These are phyloP conservation scores for Ptilodon capucinus DNA, from an alignment of 2,888 invertebrate genomes.

Conservation along the genomic window DNA sequence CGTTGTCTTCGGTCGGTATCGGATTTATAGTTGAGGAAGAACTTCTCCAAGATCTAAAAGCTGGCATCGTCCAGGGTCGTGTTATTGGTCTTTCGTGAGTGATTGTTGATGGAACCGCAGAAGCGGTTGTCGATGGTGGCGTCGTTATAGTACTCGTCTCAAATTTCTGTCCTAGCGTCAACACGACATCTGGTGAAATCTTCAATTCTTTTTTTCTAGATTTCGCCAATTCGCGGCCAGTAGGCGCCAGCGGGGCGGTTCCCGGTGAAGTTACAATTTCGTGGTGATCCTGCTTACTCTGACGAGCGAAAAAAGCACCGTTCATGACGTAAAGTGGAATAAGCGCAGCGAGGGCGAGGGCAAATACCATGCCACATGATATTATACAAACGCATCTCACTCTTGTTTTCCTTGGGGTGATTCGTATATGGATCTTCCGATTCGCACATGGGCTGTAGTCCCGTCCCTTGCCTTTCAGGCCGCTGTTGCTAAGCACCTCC, in stretches of 20 bases:
- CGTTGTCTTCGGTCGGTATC: slow-evolving; percentile 57
- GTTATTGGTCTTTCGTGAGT: slow-evolving; percentile 54
- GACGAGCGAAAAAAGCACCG: slow-evolving; percentile 52
- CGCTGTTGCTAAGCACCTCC: slow-evolving; percentile 84
- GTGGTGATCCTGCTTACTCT: slow-evolving; percentile 47
- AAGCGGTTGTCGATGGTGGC: slow-evolving; percentile 44
- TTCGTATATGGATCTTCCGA: slow-evolving; percentile 68
- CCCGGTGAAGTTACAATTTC: slow-evolving; percentile 35
- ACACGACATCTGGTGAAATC: slow-evolving; percentile 50
- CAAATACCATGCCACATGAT: slow-evolving; percentile 59
- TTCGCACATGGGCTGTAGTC: slow-evolving; percentile 79
- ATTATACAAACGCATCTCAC: slow-evolving; percentile 66
- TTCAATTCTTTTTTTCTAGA: slow-evolving; percentile 71
- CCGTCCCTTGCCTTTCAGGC: slow-evolving; percentile 79
- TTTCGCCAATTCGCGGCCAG: slow-evolving; percentile 57
- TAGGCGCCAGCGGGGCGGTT: slow-evolving; percentile 49
- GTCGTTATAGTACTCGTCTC: slow-evolving; percentile 48
- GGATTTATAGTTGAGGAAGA: slow-evolving; percentile 58
- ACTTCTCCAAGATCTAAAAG: slow-evolving; percentile 71
- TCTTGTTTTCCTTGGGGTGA: slow-evolving; percentile 61
- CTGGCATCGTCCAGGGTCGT: slow-evolving; percentile 81
- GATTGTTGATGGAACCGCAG: slow-evolving; percentile 39
- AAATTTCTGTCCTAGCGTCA: slow-evolving; percentile 48
- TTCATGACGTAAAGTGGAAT: slow-evolving; percentile 64
- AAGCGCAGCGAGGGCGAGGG: slow-evolving; percentile 58